These are phyloP conservation scores for Paramuricea clavata DNA, from an alignment of 92 coral and sea anemone species.

Conservation along the genomic window DNA sequence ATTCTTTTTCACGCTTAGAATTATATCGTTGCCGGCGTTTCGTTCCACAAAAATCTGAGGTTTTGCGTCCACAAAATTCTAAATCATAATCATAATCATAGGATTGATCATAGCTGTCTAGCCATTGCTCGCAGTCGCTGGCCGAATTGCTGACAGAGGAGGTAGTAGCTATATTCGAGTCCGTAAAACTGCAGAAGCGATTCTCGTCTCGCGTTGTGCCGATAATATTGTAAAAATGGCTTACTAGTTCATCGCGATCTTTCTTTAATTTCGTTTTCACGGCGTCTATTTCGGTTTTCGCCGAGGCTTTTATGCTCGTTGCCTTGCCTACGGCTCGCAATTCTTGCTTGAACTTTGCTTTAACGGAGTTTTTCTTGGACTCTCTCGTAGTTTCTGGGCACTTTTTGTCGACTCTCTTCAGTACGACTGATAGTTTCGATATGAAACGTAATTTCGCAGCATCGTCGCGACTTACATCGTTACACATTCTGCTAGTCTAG, in stretches of 20 bases:
- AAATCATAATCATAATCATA: conserved; percentile 23
- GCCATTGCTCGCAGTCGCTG: background rate
- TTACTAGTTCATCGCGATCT: background rate
- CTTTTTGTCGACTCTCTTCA: background rate
- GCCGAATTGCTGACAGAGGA: background rate
- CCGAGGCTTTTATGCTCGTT: background rate
- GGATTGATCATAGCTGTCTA: background rate
- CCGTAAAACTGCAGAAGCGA: background rate
- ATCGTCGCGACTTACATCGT: background rate
- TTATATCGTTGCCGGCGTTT: conserved; percentile 6
- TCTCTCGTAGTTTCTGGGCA: background rate
- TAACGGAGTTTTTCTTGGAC: background rate
- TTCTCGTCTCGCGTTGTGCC: background rate
- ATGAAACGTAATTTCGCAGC: background rate
- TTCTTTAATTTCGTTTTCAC: background rate
- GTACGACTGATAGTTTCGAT: background rate
- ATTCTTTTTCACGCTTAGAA: background rate
- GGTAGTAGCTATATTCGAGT: background rate
- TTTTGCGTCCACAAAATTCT: background rate
- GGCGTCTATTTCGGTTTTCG: background rate
- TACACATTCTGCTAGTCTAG: background rate
- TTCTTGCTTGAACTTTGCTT: background rate
- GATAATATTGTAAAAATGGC: background rate
- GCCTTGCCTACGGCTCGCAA: too few relatives aligned
- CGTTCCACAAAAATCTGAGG: background rate